Base-by-base conservation (phyloP, 2,888 invertebrate genomes). In the Neria commutata region DNA sequence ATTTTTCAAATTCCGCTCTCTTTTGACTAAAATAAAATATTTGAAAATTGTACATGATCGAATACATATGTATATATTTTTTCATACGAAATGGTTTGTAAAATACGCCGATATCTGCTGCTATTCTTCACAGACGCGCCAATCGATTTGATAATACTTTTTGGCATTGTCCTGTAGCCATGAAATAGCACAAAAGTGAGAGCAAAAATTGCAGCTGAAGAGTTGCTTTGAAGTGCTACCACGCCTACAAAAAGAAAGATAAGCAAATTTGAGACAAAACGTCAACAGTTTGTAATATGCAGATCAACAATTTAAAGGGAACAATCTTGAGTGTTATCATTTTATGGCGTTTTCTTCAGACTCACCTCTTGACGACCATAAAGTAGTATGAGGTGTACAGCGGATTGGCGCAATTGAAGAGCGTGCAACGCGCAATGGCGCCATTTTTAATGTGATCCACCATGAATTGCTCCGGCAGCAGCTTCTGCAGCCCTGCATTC, bases 361-460 rank as follows among this genome's bases (percentile, higher is more conserved):
- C 74, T 65, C 56, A 81, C 81, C 81, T 75, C 56, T 80, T 81
- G 23, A 80, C 77, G 14, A 79, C 71, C 74, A 79, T 74, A 62
- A 81, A 78, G 67, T 81, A 80, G 62, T 79, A 81, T 11, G 79
- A 71, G 11, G 81, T 77, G 61, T 79, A 81, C 42, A 81, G 59
- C 16, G 74, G 74, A 51, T 76, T 71, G 23, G 74, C 72, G 52
- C 81, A 81, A 56, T 70, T 72, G 60, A 68, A 67, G 17, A 70
- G 64, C 8, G 80, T 74, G 65, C 81, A 81, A n/a, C 77, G 69
- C n/a, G 76, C 79, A 11, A 71, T 74, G 54, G 81, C 74, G 10
- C 81, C 80, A 61, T 77, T 78, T 42, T 74, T 74, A 51, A 80
- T 74, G 51, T 79, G 78, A n/a, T 74, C 66, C 26, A 70, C 70